Evolutionary conservation across 2,113 vertebrate genomes (phyloP).

Genomic region (Alces alces): DNA sequence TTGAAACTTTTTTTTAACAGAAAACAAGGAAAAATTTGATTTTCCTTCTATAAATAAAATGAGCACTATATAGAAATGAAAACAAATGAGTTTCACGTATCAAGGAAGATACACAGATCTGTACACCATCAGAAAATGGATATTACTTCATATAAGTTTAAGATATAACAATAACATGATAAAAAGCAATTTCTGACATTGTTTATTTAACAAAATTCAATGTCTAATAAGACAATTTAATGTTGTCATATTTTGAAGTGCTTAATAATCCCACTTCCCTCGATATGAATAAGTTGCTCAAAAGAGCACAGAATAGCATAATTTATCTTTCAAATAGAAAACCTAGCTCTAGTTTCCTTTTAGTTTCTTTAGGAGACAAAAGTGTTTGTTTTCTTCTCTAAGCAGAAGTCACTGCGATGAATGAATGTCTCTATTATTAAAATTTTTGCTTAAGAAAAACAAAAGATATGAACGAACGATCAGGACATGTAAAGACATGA

Average conservation of each 20-base stretch:
- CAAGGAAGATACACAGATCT: not conserved
- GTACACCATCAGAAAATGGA: not conserved
- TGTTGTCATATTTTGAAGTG: not conserved
- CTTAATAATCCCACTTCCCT: not conserved
- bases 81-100: not conserved
- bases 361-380: not conserved
- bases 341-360: not conserved
- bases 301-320: not conserved
- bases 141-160: not conserved
- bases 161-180: not conserved
- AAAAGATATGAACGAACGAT: not conserved
- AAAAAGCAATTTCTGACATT: not conserved
- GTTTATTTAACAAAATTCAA: not conserved
- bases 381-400: not conserved
- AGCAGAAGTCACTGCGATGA: not conserved
- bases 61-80: not conserved
- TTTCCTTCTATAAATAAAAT: not conserved
- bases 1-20: not conserved
- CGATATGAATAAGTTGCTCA: not conserved
- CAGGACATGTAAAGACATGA: not conserved
- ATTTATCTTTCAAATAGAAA: not conserved
- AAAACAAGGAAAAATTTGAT: not conserved
- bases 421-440: not conserved
- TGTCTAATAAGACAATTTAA: not conserved
- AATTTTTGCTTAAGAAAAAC: not conserved